Evolutionary conservation across 1,140 invertebrate species (phyloP).

Genomic region (Helicoverpa zea): DNA sequence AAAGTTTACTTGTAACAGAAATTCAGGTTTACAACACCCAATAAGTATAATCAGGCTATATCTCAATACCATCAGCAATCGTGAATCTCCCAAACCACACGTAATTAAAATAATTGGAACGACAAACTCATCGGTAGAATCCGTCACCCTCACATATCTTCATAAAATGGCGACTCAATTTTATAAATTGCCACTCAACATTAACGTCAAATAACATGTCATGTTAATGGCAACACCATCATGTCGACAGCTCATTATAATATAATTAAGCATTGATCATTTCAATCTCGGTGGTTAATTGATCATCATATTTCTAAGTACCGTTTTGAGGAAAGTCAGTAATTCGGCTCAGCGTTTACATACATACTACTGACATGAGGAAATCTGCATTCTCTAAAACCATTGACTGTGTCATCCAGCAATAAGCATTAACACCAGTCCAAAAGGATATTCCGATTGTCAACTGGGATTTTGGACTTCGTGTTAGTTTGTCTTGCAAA

Average conservation of each 20-base stretch:
- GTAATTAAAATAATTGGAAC: constrained; percentile 44
- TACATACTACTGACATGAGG: too few relatives aligned
- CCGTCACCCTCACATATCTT: constrained; percentile 7
- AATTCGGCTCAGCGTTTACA: background rate
- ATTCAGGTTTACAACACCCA: constrained; percentile 10
- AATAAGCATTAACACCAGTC: too few relatives aligned
- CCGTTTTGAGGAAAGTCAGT: background rate
- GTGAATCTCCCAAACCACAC: constrained; percentile 1
- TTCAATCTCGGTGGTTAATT: constrained; percentile 31
- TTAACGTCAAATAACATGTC: constrained; percentile 39
- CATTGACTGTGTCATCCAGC: too few relatives aligned
- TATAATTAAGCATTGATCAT: constrained; percentile 43
- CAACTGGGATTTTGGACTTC: too few relatives aligned
- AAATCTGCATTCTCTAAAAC: too few relatives aligned
- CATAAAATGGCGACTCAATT: constrained; percentile 33
- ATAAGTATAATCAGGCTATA: constrained; percentile 18
- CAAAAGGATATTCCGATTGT: too few relatives aligned
- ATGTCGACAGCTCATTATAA: constrained; percentile 55
- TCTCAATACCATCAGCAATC: constrained; percentile 8
- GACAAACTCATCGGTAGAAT: constrained; percentile 32
- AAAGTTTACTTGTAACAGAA: background rate
- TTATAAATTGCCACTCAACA: constrained; percentile 43
- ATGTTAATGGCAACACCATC: constrained; percentile 38
- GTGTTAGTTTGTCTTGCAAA: background rate
- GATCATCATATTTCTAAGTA: constrained; percentile 26